phyloP scores from a whole-genome alignment of 1,140 invertebrate species.

The Euwallacea fornicatus region DNA sequence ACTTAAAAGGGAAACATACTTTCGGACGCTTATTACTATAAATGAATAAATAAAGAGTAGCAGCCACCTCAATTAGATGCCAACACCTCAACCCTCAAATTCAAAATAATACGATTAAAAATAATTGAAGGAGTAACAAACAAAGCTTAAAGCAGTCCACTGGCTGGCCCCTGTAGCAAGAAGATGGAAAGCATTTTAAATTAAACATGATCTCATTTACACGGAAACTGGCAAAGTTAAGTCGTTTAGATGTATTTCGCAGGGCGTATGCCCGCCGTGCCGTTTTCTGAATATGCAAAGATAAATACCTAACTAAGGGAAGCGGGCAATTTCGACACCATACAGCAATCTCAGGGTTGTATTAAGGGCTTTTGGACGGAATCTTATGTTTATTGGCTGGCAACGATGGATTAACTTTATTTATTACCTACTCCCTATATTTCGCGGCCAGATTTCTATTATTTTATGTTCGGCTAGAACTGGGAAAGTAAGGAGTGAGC shows the following conservation, averaged over 20 bases:
- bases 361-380: conserved; percentile 25
- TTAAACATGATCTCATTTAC: conserved; percentile 39
- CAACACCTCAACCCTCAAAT: neutral
- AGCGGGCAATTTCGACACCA: conserved; percentile 35
- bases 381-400: conserved; percentile 12
- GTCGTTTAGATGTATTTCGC: conserved; percentile 39
- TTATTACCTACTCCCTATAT: conserved; percentile 2
- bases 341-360: conserved; percentile 26
- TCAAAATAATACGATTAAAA: conserved; percentile 1
- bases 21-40: no score
- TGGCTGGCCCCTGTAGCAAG: conserved; percentile 23
- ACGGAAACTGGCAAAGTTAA: conserved; percentile 38
- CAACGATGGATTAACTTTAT: conserved; percentile 12
- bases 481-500: no score
- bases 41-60: no score
- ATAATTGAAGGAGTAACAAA: conserved; percentile 10
- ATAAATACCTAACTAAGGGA: conserved; percentile 39
- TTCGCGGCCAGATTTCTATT: neutral
- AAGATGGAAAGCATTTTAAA: conserved; percentile 38
- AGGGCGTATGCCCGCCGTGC: conserved; percentile 35
- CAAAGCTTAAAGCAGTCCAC: conserved; percentile 17
- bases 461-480: neutral
- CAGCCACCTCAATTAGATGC: neutral
- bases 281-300: conserved; percentile 38
- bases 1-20: no score